These are phyloP conservation scores for Conops quadrifasciatus DNA, from an alignment of 2,888 invertebrate species.

Conservation along the genomic window DNA sequence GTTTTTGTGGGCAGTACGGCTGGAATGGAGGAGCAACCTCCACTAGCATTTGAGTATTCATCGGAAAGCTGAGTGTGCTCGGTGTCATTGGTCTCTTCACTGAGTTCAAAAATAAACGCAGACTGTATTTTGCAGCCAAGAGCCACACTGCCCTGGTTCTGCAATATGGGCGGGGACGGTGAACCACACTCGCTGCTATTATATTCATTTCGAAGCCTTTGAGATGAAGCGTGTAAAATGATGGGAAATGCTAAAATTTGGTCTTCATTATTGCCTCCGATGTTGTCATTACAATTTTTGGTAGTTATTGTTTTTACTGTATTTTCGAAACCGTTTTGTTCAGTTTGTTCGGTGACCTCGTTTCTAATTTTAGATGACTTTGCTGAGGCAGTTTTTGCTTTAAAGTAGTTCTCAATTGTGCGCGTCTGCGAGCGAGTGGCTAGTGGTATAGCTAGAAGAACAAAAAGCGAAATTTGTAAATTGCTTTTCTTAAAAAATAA, in stretches of 20 bases:
- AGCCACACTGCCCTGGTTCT: neutral
- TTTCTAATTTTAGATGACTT: constrained; percentile 34
- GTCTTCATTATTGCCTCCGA: constrained; percentile 36
- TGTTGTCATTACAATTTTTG: constrained; percentile 41
- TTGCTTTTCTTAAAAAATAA: neutral
- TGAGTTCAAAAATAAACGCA: constrained; percentile 45
- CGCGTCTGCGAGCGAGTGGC: constrained; percentile 61
- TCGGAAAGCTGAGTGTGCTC: constrained; percentile 44
- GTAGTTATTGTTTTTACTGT: neutral
- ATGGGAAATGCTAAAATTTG: constrained; percentile 35
- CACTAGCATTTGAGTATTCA: constrained; percentile 31
- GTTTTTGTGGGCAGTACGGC: constrained; percentile 36
- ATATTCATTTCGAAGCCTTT: neutral
- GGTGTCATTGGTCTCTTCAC: constrained; percentile 46
- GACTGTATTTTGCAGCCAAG: constrained; percentile 21
- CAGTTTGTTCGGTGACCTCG: constrained; percentile 24
- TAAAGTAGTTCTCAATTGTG: constrained; percentile 61
- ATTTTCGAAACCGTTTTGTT: constrained; percentile 28
- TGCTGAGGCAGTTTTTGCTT: constrained; percentile 53
- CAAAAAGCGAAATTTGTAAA: neutral
- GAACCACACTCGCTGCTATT: constrained; percentile 10
- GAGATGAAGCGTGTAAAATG: constrained; percentile 20
- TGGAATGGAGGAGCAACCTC: constrained; percentile 39
- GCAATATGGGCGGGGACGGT: constrained; percentile 5
- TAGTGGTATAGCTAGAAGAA: constrained; percentile 53